Evolutionary conservation across 2,113 vertebrate genomes (phyloP), one percentile per base, ranked within the genome.

Genomic region (Ciconia boyciana): DNA sequence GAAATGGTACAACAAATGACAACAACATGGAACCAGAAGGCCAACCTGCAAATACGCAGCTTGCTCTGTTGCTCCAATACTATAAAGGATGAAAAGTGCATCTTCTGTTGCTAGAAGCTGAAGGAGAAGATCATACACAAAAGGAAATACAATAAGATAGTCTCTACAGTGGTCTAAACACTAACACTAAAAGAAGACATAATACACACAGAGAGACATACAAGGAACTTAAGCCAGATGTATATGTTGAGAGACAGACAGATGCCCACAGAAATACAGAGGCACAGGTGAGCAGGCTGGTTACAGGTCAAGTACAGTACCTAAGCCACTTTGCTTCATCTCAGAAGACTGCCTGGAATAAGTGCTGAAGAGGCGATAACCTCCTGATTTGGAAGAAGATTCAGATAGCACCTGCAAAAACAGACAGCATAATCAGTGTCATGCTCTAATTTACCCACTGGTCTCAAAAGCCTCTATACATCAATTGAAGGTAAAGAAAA

Each of bases 261-360:
- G 44, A 87, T 34, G 41, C 34, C 54, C 83, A 49, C 3, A 15
- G 69, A 87, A 62, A 83, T 0, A 71, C 34, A 91, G 65, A 70
- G 26, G 83, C 31, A n/a, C 29, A 91, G 65, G 48, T 5, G 60
- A 83, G n/a, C 57, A 78, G 87, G 70, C 31, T 39, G 61, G 70
- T 64, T 76, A 68, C 65, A 80, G 51, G 70, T 52, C 65, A 98
- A 87, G 65, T 83, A 94, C 92, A 66, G 82, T 98, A 99, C 99
- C 99, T 98, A 99, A 97, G 97, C 99, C 99, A 78, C 99, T 99
- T 91, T 99, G 99, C 87, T 99, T 99, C 98, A 99, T 99, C 96
- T 99, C 99, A 1, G 99, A 98, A 22, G 99, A 99, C 84, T 99
- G 99, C 72, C 99, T 99, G 43, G 99, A 98, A 80, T 99, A 99